Conservation (phyloP, 2,797 vertebrate species). For the Microhierax caerulescens region DNA sequence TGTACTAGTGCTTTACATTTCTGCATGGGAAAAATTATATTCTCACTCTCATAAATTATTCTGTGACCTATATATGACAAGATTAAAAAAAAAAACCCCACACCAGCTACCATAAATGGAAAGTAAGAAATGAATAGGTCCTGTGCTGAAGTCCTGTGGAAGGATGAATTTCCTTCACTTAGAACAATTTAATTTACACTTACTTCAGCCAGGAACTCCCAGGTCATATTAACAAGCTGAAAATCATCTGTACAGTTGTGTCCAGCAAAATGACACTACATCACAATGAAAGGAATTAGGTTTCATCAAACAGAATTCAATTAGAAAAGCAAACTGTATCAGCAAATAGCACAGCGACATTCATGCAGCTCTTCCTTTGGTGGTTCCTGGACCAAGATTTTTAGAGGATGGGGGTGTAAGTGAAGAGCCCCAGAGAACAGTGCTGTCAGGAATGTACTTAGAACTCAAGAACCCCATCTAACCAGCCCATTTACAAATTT, state of each 20-base stretch:
- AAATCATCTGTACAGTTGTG: neutral
- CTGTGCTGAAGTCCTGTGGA: neutral
- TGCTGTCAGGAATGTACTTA: neutral
- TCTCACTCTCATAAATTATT: conserved; percentile 39
- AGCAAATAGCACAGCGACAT: neutral
- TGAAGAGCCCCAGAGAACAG: neutral
- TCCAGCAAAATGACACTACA: neutral
- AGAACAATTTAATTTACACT: conserved; percentile 16
- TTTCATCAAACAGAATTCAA: neutral
- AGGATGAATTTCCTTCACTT: neutral
- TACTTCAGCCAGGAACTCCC: neutral
- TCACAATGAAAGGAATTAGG: neutral
- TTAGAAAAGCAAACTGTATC: neutral
- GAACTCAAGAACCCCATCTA: neutral
- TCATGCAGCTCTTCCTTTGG: neutral
- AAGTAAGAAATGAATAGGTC: neutral
- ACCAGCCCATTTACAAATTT: neutral
- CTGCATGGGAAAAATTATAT: neutral
- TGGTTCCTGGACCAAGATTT: neutral
- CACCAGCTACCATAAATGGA: neutral
- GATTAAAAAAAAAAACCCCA: neutral
- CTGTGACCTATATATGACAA: conserved; percentile 38
- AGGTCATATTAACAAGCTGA: neutral
- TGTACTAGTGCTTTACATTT: neutral
- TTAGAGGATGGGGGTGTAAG: rapidly evolving